Conservation (phyloP, 2,888 invertebrate species). For the Bellardia bayeri region DNA sequence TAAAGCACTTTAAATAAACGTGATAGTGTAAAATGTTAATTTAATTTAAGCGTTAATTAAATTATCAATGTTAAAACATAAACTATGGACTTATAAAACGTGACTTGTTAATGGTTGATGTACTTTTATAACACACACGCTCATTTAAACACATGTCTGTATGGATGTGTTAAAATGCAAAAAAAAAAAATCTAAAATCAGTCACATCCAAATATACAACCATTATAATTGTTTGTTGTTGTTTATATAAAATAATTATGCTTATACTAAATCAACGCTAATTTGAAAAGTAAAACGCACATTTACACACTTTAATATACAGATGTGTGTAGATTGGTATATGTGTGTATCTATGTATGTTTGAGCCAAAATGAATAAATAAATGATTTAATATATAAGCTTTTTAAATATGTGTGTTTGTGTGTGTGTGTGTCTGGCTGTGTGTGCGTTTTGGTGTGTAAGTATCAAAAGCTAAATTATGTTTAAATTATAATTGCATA, state of each 20-base stretch:
- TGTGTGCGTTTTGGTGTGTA: constrained; percentile 6
- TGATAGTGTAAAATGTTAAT: constrained; percentile 53
- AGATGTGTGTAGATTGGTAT: neutral
- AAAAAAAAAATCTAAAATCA: neutral
- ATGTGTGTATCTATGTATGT: neutral
- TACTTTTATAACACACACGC: constrained; percentile 43
- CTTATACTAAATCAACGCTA: constrained; percentile 68
- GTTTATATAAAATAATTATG: constrained; percentile 71
- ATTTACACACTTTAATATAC: constrained; percentile 2
- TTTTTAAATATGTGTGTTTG: neutral
- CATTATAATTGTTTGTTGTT: constrained; percentile 60
- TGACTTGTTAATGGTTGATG: constrained; percentile 70
- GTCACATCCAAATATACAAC: constrained; percentile 20
- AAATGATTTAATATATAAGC: constrained; percentile 41
- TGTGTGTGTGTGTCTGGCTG: neutral
- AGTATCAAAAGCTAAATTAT: constrained; percentile 64
- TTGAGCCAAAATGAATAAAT: neutral
- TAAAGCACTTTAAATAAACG: constrained; percentile 48
- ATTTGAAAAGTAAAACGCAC: constrained; percentile 61
- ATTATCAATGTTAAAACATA: constrained; percentile 69
- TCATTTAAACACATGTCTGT: neutral
- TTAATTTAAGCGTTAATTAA: constrained; percentile 70
- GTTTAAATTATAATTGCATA: constrained; percentile 73
- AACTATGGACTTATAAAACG: constrained; percentile 66
- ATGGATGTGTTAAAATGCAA: neutral